Evolutionary conservation across 2,113 vertebrate species (phyloP), one percentile per base, ranked within the genome.

Genomic region (Sinocyclocheilus grahami): DNA sequence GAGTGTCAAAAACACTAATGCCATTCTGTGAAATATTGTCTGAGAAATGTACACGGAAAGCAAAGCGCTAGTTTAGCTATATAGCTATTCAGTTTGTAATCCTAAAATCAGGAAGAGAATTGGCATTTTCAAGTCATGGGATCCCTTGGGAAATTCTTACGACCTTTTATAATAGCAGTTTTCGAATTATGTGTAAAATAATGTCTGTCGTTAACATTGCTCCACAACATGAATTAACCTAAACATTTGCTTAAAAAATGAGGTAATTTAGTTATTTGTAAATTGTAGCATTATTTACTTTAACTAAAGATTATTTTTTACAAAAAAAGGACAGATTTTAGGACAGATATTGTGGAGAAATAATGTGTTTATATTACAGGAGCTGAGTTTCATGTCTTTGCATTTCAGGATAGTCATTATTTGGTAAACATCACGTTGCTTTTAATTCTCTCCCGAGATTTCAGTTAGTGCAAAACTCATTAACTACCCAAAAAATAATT

Each of bases 401-500:
- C 67, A 71, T 71, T 71, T 18, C 67, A 37, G 67, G 30, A 69
- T 16, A 71, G 67, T 39, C 71, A 74, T 42, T 37, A 42, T 74
- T 42, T 42, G 20, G 71, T 42, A 74, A 74, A 74, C 71, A 74
- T 37, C 71, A 74, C 1, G 71, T 22, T 74, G 71, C 71, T 22
- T 74, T 74, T 42, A 12, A 72, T 72, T 72, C 18, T 72, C 69
- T 72, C 33, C 37, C 37, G 22, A 12, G 71, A 74, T 74, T 74
- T n/a, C 37, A 12, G 30, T 37, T 37, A 14, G 18, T 42, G 71
- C 71, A 74, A 74, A 42, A 12, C 37, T 74, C 71, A 74, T 74
- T 74, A 74, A 42, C 69, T 10, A 22, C 71, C 37, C 18, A 10
- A 42, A 42, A 72, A 74, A 74, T 74, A 74, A 74, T 74, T 74